phyloP scores from a whole-genome alignment of 2,888 invertebrate species.

The Rugalucina vietnamica region DNA sequence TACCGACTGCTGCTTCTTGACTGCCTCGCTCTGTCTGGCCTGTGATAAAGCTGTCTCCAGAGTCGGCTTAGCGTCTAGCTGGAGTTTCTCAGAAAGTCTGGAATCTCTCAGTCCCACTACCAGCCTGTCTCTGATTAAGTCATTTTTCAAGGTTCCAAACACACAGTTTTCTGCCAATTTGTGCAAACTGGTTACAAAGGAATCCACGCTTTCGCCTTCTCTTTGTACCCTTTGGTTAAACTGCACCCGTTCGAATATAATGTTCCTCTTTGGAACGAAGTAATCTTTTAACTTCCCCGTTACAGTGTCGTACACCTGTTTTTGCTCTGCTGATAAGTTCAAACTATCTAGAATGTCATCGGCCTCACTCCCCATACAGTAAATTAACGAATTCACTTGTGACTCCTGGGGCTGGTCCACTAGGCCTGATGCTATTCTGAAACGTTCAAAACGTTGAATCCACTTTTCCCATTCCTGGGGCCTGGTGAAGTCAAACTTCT shows the following conservation, averaged over 20 bases:
- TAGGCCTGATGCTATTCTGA: too few species aligned
- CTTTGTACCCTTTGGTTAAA: slow-evolving; percentile 43
- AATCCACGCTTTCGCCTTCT: slow-evolving; percentile 34
- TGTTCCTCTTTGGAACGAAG: too few species aligned
- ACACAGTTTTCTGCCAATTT: slow-evolving; percentile 48
- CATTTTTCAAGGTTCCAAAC: slow-evolving; percentile 40
- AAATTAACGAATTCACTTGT: too few species aligned
- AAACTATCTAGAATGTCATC: too few species aligned
- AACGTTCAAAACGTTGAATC: too few species aligned
- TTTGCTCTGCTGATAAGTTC: too few species aligned
- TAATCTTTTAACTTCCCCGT: too few species aligned
- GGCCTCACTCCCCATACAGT: too few species aligned
- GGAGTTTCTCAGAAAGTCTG: slow-evolving; percentile 51
- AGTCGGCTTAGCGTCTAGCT: slow-evolving; percentile 37
- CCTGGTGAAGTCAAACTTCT: too few species aligned
- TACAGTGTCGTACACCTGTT: too few species aligned
- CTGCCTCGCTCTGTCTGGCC: slow-evolving; percentile 26
- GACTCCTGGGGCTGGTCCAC: too few species aligned
- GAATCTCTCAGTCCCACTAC: slow-evolving; percentile 52
- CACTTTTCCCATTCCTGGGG: too few species aligned
- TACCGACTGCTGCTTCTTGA: slow-evolving; percentile 17
- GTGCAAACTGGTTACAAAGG: slow-evolving; percentile 42
- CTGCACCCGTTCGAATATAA: slow-evolving; percentile 40
- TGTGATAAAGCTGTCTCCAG: slow-evolving; percentile 30
- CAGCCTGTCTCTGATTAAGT: slow-evolving; percentile 55